These are phyloP conservation scores for Lomographa bimaculata DNA, from an alignment of 2,888 invertebrate genomes.

Conservation along the genomic window DNA sequence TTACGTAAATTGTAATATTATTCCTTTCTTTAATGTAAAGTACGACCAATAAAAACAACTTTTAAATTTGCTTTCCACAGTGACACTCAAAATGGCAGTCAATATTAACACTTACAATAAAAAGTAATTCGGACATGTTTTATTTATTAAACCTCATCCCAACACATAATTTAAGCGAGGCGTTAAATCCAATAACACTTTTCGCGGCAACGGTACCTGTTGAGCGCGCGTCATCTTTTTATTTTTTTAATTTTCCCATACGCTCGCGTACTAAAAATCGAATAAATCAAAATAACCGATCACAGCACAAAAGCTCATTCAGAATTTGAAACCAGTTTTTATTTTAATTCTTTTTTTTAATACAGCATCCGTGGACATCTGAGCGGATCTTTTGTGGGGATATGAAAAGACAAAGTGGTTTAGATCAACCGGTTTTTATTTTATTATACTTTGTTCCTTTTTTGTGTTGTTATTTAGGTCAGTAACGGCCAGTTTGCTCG, in stretches of 20 bases:
- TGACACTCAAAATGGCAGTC: too few species aligned
- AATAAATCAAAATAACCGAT: conserved; percentile 83
- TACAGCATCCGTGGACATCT: conserved; percentile 79
- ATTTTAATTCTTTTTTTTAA: conserved; percentile 53
- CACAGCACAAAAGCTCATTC: conserved; percentile 74
- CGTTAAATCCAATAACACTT: conserved; percentile 37
- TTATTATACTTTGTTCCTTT: conserved; percentile 46
- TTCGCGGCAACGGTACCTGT: conserved; percentile 66
- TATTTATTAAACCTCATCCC: conserved; percentile 4
- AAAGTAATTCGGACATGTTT: conserved; percentile 3
- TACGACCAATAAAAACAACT: too few species aligned
- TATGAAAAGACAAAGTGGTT: conserved; percentile 67
- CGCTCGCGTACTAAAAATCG: conserved; percentile 75
- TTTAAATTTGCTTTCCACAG: too few species aligned
- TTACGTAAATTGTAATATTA: too few species aligned
- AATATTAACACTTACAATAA: too few species aligned
- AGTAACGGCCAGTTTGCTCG: conserved; percentile 61
- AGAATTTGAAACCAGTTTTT: conserved; percentile 69
- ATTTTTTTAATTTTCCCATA: conserved; percentile 51
- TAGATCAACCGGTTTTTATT: conserved; percentile 68
- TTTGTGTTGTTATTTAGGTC: conserved; percentile 68
- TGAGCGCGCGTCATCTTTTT: conserved; percentile 73
- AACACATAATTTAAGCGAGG: conserved; percentile 2
- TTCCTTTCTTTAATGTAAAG: too few species aligned
- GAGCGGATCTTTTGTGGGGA: conserved; percentile 66